Conservation (phyloP, 2,797 vertebrate species). For the Ptychobarbus kaznakovi region DNA sequence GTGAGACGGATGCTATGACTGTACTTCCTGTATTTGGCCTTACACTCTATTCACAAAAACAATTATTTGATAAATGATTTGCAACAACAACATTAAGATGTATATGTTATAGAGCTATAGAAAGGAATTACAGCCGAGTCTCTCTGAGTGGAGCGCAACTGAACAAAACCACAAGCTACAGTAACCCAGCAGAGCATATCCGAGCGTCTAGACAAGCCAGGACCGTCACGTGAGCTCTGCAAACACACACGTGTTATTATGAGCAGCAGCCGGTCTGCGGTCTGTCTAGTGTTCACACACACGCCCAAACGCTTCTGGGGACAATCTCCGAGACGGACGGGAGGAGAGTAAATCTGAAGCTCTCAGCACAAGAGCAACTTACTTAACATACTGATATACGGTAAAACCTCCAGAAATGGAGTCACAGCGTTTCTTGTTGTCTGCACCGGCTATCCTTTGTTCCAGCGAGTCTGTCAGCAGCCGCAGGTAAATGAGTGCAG, state of each 20-base stretch:
- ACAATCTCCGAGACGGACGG: too few species aligned
- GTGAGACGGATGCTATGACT: not conserved
- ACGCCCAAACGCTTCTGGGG: too few species aligned
- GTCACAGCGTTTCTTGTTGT: constrained; percentile 18
- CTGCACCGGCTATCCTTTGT: not conserved
- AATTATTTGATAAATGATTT: too few species aligned
- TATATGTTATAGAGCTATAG: not conserved
- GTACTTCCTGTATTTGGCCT: too few species aligned
- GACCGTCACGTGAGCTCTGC: too few species aligned
- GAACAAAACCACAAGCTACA: constrained; percentile 47
- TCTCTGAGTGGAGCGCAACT: not conserved
- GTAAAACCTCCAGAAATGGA: constrained; percentile 13
- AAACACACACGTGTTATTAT: too few species aligned
- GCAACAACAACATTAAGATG: too few species aligned
- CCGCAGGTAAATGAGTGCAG: constrained; percentile 6
- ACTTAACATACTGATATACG: not conserved
- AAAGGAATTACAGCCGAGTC: not conserved
- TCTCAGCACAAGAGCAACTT: too few species aligned
- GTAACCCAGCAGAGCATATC: constrained; percentile 39
- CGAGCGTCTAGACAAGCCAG: constrained; percentile 30
- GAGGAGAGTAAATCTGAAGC: too few species aligned
- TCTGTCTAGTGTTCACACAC: too few species aligned
- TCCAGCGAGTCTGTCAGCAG: not conserved
- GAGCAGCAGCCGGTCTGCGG: too few species aligned
- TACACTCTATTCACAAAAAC: too few species aligned